Percentiles rank a stretch among this genome's conserved stretches.
Conservation (phyloP, 2,113 vertebrate genomes). For the Atractosteus spatula region DNA sequence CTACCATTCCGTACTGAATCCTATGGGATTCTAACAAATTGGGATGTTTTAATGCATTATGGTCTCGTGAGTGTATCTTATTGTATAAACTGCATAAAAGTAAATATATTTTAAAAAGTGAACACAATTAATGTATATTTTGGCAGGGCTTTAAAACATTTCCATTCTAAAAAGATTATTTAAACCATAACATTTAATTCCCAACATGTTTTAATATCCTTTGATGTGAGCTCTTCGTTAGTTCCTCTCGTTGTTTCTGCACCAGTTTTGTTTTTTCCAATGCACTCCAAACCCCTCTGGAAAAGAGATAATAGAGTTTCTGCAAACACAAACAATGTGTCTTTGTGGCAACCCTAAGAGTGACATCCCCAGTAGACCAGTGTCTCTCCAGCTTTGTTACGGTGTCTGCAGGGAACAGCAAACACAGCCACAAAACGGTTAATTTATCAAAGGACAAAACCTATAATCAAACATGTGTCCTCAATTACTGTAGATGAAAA, state of each 20-base stretch:
- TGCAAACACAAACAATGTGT: constrained; percentile 13
- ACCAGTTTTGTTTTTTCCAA: neutral
- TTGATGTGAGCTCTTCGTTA: constrained; percentile 12
- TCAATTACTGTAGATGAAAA: constrained; percentile 6
- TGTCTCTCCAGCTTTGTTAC: no score
- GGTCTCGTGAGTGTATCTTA: no score
- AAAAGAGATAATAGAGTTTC: constrained; percentile 19
- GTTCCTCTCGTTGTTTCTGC: constrained; percentile 16
- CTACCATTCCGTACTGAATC: no score
- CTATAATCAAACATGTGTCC: constrained; percentile 19
- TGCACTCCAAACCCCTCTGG: neutral
- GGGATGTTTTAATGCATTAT: no score
- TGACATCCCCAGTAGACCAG: neutral
- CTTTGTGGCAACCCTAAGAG: neutral
- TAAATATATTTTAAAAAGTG: no score
- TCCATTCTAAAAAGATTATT: constrained; percentile 1
- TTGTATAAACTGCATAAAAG: no score
- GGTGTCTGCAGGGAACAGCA: constrained; percentile 1
- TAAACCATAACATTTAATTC: constrained; percentile 25
- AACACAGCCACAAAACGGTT: neutral
- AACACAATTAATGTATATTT: no score
- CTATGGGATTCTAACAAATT: no score
- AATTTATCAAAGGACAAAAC: constrained; percentile 10
- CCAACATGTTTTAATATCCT: constrained; percentile 18
- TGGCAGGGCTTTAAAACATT: neutral